phyloP scores from a whole-genome alignment of 2,113 vertebrate species.

The Tenrec ecaudatus region DNA sequence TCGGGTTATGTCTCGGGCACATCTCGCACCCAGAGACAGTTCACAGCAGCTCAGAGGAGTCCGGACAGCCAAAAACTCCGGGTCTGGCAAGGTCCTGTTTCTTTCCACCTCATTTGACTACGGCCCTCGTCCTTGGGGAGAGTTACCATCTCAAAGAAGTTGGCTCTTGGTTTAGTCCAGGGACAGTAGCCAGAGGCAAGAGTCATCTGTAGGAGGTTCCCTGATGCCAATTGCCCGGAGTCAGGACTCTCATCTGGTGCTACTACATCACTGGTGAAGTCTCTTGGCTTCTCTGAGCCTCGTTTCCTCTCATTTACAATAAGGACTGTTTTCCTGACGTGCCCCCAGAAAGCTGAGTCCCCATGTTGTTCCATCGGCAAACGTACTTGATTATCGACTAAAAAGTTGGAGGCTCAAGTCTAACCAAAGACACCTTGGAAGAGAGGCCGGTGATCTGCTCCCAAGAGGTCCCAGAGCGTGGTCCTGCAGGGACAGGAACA shows the following conservation, averaged over 20 bases:
- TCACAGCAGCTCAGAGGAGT: neutral
- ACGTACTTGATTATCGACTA: neutral
- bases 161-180: neutral
- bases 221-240: neutral
- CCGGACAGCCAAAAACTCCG: neutral
- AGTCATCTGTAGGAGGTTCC: neutral
- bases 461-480: neutral
- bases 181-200: neutral
- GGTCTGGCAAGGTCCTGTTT: neutral
- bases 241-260: neutral
- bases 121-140: neutral
- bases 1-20: neutral
- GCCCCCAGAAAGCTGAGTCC: neutral
- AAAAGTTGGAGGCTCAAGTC: neutral
- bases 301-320: neutral
- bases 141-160: neutral
- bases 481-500: neutral
- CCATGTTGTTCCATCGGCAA: neutral
- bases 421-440: neutral
- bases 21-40: neutral
- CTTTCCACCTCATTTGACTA: neutral
- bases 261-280: neutral
- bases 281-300: neutral
- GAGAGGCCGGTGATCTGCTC: neutral
- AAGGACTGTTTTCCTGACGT: neutral